Base-by-base conservation (phyloP, 2,797 vertebrate genomes). In the Chelonia mydas region DNA sequence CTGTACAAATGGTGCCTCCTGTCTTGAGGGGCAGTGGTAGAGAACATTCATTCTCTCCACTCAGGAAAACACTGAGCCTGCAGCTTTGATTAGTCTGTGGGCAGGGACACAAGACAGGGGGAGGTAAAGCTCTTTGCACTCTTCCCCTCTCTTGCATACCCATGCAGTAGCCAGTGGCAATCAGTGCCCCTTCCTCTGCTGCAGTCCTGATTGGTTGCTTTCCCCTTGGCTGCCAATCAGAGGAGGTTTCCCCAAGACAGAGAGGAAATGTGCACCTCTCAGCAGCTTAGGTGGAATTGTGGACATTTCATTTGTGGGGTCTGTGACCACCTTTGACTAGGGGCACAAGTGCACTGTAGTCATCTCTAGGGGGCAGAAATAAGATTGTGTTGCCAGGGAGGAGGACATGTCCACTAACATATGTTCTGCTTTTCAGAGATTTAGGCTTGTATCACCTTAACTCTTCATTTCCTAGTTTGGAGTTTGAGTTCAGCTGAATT, bases 101-200 rank as follows among this genome's bases (percentile, higher is more conserved):
- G 11, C 23, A 54, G n/a, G n/a, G n/a, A 68, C n/a, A 41, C 41
- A n/a, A 68, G 28, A 9, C 19, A 65, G 41, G 0, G n/a, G 0
- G 41, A n/a, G 1, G 82, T 53, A 88, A 86, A 6, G 9, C 2
- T 80, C 21, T 15, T 84, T 61, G 3, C 5, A 65, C 61, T 5
- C 6, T 1, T 78, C 17, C 19, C 37, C n/a, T 68, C 11, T 80
- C 45, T 80, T 65, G 84, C 37, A 10, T 90, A 50, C 11, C 25
- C 41, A 4, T 27, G 21, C 12, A 59, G 7, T 82, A 79, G 45
- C 31, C 89, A 27, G 47, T 54, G 25, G 21, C 8, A 54, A 54
- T 10, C 21, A 25, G 53, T 54, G 21, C 53, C 53, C 53, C 53
- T 54, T 54, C 21, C 21, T 54, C 53, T 23, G 19, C n/a, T 37